Base-by-base conservation (phyloP, 2,888 invertebrate species). In the Clivina fossor region DNA sequence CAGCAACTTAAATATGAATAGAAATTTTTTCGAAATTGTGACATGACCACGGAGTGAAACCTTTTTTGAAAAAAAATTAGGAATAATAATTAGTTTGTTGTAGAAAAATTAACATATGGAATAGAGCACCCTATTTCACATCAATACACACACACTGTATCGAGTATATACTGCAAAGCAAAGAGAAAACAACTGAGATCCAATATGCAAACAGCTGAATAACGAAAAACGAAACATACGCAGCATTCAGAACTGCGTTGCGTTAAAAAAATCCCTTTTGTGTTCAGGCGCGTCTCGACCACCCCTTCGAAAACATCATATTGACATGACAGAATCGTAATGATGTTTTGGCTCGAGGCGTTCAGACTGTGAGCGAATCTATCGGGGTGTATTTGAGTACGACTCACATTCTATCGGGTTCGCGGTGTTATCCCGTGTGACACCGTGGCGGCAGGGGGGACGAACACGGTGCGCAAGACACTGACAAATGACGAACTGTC, bases 401-500 rank as follows among this genome's bases (percentile, higher is more conserved):
- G 24, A 22, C 16, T 69, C 69, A 71, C 72, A 71, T 64, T 71
- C 73, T 65, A 64, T 69, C 67, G 63, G 64, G 64, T 64, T 65
- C 66, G 68, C 71, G 71, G 71, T 72, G 72, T 73, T 74, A 74
- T 74, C 74, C 74, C 74, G 73, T 73, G 74, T 74, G 74, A 73
- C 72, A 70, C 71, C 66, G 69, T 65, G 70, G 69, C 71, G 71
- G 71, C 72, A 11, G 20, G 4, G 48, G 35, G 22, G n/a, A 22
- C 28, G 28, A n/a, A n/a, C 74, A 72, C 74, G 73, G 74, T 75
- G 75, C 71, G 71, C 68, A 64, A 68, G 74, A 74, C 75, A 74
- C 73, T 74, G 75, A 76, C 75, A 75, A 75, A 76, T 76, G 75
- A 76, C 74, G 75, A 71, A 74, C 73, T 75, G 76, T 75, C 76